Conservation (phyloP, 2,888 invertebrate species). For the Drosophila melanosoma region DNA sequence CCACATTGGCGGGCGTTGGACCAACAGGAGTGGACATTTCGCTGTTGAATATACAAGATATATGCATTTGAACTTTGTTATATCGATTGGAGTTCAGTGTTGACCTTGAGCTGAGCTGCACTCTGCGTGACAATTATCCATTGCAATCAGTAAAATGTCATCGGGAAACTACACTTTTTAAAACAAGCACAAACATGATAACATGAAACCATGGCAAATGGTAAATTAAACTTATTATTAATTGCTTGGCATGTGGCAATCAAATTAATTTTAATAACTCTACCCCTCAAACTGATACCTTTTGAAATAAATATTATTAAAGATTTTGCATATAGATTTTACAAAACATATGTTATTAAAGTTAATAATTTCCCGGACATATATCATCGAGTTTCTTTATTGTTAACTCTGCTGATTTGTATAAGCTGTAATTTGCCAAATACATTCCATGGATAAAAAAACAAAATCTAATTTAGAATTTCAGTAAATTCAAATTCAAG, state of each 20-base stretch:
- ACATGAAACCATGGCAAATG: constrained; percentile 9
- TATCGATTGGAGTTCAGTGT: constrained; percentile 25
- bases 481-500: neutral
- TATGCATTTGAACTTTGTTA: neutral
- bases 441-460: neutral
- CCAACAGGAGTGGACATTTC: constrained; percentile 73
- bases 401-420: too few relatives aligned
- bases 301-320: constrained; percentile 19
- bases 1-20: constrained; percentile 64
- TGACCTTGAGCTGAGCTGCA: constrained; percentile 26
- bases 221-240: constrained; percentile 13
- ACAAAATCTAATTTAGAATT: neutral
- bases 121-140: constrained; percentile 22
- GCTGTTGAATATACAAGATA: neutral
- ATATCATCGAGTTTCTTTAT: too few relatives aligned
- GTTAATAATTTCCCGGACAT: too few relatives aligned
- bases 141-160: constrained; percentile 29
- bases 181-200: constrained; percentile 6
- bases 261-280: constrained; percentile 37
- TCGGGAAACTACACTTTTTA: constrained; percentile 30
- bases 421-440: neutral
- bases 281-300: neutral
- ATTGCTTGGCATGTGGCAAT: constrained; percentile 46
- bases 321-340: neutral
- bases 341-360: neutral